Conservation (phyloP, 92 coral and sea anemone genomes). For the Phenganax marumi region DNA sequence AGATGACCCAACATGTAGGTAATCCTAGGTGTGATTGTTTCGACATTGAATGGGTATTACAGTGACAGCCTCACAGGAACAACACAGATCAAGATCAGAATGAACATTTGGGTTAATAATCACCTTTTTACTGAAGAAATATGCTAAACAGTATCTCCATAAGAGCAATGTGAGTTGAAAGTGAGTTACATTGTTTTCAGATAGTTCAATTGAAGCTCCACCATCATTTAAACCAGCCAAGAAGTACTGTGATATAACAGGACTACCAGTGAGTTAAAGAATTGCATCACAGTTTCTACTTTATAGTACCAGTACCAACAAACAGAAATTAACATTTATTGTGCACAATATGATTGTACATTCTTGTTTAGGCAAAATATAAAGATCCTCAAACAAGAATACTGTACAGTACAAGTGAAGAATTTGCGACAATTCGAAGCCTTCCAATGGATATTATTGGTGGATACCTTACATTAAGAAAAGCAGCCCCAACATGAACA, state of each 20-base stretch:
- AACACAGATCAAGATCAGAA: background rate
- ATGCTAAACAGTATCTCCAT: background rate
- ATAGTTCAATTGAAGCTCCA: constrained; percentile 93
- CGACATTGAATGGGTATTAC: background rate
- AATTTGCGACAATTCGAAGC: constrained; percentile 82
- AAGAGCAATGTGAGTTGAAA: too few species aligned
- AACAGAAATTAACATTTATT: background rate
- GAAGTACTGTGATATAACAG: constrained; percentile 91
- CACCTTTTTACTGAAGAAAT: too few species aligned
- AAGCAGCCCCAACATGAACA: constrained; percentile 79
- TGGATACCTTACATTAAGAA: constrained; percentile 84
- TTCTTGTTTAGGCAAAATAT: constrained; percentile 74
- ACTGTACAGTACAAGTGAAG: constrained; percentile 77
- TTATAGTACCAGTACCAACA: background rate
- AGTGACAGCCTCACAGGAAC: background rate
- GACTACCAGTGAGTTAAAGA: constrained; percentile 73
- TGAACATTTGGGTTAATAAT: background rate
- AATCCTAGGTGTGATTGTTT: too few species aligned
- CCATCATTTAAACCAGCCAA: constrained; percentile 98
- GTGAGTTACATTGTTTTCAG: constrained; percentile 33
- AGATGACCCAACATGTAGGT: constrained; percentile 98
- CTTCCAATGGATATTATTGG: constrained; percentile 91
- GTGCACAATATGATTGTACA: background rate
- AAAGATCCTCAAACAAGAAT: constrained; percentile 97
- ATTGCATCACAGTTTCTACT: background rate